These are phyloP conservation scores for Reticulitermes speratus DNA, from an alignment of 1,140 invertebrate species.

Conservation along the genomic window DNA sequence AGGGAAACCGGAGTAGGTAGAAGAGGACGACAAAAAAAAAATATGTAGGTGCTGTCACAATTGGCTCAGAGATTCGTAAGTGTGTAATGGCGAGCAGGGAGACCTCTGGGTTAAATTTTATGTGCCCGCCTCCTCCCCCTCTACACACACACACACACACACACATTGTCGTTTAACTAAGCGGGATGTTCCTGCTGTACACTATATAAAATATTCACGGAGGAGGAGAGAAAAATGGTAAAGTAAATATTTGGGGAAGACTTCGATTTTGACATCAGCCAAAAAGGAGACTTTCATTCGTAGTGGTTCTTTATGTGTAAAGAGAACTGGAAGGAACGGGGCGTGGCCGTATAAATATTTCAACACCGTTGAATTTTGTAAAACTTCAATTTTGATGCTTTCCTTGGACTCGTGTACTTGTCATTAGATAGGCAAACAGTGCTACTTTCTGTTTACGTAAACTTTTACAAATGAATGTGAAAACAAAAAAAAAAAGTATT, in stretches of 20 bases:
- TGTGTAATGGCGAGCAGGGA: neutral
- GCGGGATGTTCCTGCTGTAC: neutral
- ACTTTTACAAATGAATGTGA: neutral
- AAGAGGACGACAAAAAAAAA: too few species aligned
- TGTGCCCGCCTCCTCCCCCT: neutral
- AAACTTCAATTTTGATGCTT: neutral
- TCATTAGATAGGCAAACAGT: neutral
- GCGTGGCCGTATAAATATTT: neutral
- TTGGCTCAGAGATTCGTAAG: too few species aligned
- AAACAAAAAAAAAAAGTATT: too few species aligned
- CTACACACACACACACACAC: too few species aligned
- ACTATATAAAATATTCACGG: neutral
- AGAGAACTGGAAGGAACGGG: neutral
- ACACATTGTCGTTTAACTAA: neutral
- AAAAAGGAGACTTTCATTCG: neutral
- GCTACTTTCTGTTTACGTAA: neutral
- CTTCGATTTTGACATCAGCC: conserved; percentile 6
- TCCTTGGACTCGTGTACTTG: neutral
- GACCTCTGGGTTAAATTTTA: neutral
- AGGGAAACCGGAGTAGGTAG: too few species aligned
- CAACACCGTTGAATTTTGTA: neutral
- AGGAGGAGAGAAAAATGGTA: neutral
- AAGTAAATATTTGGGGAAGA: neutral
- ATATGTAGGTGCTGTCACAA: too few species aligned
- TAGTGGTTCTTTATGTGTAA: neutral